Percentiles rank a stretch among this genome's conserved stretches.
phyloP scores from a whole-genome alignment of 2,888 invertebrate genomes.

The Drosophila birchii region DNA sequence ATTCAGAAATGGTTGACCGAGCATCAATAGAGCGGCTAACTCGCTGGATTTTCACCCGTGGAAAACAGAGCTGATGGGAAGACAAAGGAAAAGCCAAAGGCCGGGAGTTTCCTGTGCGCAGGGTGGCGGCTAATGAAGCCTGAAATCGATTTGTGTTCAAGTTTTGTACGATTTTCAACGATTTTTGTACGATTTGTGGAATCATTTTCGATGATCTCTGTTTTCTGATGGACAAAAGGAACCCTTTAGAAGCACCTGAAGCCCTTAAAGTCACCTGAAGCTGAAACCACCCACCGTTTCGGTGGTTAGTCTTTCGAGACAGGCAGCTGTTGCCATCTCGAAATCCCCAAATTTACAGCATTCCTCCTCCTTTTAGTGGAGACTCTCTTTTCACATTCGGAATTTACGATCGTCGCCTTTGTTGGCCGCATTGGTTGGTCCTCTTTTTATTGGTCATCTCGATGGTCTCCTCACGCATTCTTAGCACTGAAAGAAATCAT shows the following conservation, averaged over 20 bases:
- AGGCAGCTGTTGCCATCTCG: slow-evolving; percentile 69
- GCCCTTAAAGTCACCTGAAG: slow-evolving; percentile 19
- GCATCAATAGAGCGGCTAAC: slow-evolving; percentile 66
- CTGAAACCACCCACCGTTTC: slow-evolving; percentile 17
- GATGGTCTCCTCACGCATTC: slow-evolving; percentile 37
- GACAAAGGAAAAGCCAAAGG: slow-evolving; percentile 61
- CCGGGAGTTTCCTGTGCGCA: slow-evolving; percentile 77
- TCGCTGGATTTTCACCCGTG: slow-evolving; percentile 37
- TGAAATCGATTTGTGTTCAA: slow-evolving; percentile 77
- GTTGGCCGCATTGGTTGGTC: slow-evolving; percentile 57
- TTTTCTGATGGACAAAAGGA: slow-evolving; percentile 28
- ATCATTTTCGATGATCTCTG: slow-evolving; percentile 21
- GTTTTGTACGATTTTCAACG: slow-evolving; percentile 49
- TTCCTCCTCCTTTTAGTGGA: slow-evolving; percentile 44
- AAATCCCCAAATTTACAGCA: slow-evolving; percentile 77
- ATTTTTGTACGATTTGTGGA: slow-evolving; percentile 57
- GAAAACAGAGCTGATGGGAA: slow-evolving; percentile 14
- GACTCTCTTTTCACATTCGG: slow-evolving; percentile 50
- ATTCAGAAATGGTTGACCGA: slow-evolving; percentile 66
- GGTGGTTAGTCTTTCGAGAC: slow-evolving; percentile 4
- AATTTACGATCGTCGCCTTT: slow-evolving; percentile 73
- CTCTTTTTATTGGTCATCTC: slow-evolving; percentile 43
- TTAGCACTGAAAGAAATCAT: slow-evolving; percentile 4
- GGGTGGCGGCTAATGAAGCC: slow-evolving; percentile 74
- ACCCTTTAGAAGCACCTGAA: slow-evolving; percentile 8